Evolutionary conservation across 2,113 vertebrate species (phyloP), one percentile per base, ranked within the genome.

Genomic region (Laticauda colubrina): DNA sequence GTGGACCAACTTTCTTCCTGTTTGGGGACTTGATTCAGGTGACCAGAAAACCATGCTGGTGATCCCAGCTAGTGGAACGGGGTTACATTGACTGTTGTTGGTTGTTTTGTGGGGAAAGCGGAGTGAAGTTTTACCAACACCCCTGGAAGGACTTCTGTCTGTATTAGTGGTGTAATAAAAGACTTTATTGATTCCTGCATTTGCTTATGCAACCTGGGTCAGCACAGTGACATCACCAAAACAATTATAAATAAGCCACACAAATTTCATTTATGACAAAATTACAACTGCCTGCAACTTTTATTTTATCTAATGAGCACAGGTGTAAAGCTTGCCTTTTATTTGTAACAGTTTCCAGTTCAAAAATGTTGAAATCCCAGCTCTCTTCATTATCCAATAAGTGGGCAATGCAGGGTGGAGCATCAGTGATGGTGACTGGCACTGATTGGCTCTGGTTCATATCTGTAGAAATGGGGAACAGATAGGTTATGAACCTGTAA

Each of bases 321-420:
- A 56, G 6, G 0, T 8, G 69, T 64, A 57, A 87, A 54, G 91
- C 92, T 21, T 96, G 99, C 99, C 98, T 99, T 98, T 99, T 99
- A 96, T 98, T 98, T 55, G 99, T 99, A 69, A 98, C 98, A n/a
- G 98, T 97, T 96, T 99, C 99, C 97, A 99, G 94, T 94, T 99
- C 98, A 97, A 99, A 98, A 97, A 99, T 98, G 96, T 99, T 99
- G 97, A 99, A 99, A 90, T 99, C 99, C 99, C 99, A 99, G 90
- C 97, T 98, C 89, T 99, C 98, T 96, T 99, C 99, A 1, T 98
- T 98, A 26, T 98, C 98, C 87, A 99, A 98, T 94, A 99, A 97
- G 91, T 98, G 98, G 34, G 98, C 96, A 2, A 99, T 98, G 94
- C 96, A 97, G 2, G 98, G 98, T 0, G 99, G 99, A 89, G 99